Evolutionary conservation across 2,888 invertebrate species (phyloP).

Genomic region (Thalpophila matura): DNA sequence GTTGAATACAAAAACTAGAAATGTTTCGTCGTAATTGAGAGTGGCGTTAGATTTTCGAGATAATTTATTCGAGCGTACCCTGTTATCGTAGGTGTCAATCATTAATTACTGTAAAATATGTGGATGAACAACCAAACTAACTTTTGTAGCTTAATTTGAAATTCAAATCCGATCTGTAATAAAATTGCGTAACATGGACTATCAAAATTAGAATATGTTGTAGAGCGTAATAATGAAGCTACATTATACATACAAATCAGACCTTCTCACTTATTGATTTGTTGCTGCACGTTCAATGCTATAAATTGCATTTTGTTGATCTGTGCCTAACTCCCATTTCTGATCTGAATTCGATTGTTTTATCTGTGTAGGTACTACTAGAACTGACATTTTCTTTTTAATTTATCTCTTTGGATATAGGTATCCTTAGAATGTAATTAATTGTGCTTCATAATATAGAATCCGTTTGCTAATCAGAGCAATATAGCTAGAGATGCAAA

Average conservation of each 20-base stretch:
- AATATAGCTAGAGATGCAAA: no score
- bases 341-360: no score
- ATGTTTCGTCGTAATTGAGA: slow-evolving; percentile 54
- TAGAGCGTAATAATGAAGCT: slow-evolving; percentile 23
- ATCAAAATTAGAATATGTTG: slow-evolving; percentile 23
- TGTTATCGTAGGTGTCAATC: slow-evolving; percentile 59
- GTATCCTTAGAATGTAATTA: no score
- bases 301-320: background rate
- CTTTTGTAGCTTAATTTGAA: slow-evolving; percentile 42
- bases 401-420: no score
- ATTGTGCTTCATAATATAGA: no score
- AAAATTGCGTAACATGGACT: slow-evolving; percentile 31
- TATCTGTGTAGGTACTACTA: no score
- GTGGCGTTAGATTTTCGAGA: slow-evolving; percentile 52
- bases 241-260: background rate
- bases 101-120: slow-evolving; percentile 53
- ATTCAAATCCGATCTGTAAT: slow-evolving; percentile 38
- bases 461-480: no score
- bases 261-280: no score
- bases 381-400: no score
- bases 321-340: background rate
- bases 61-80: slow-evolving; percentile 50
- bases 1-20: slow-evolving; percentile 55
- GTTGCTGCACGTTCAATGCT: no score
- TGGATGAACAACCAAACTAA: slow-evolving; percentile 36